Evolutionary conservation across 2,797 vertebrate species (phyloP).

Genomic region (Naso thynnoides): DNA sequence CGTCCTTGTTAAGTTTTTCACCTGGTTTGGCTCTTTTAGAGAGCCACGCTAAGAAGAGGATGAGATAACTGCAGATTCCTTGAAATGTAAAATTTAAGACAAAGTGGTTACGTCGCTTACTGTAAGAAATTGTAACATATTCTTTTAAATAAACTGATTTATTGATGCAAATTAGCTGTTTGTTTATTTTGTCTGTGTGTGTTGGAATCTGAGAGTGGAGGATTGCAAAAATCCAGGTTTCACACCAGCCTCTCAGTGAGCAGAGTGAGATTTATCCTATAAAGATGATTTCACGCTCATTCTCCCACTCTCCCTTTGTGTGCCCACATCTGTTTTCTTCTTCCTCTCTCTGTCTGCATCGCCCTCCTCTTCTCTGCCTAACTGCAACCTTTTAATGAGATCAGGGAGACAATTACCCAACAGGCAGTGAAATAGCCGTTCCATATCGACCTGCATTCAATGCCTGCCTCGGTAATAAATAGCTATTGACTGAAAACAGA

Average conservation of each 20-base stretch:
- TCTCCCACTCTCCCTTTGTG: conserved; percentile 15
- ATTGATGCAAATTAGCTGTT: conserved; percentile 85
- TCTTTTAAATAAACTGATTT: conserved; percentile 99
- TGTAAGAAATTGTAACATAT: conserved; percentile 99
- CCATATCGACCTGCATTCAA: conserved; percentile 63
- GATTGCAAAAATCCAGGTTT: conserved; percentile 1
- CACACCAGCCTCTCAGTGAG: background rate
- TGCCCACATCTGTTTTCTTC: conserved; percentile 29
- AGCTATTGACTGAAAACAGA: conserved; percentile 64
- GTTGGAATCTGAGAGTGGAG: background rate
- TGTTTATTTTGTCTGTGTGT: background rate
- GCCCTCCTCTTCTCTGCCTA: background rate
- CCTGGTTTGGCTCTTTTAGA: conserved; percentile 70
- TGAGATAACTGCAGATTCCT: conserved; percentile 47
- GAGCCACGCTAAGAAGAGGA: conserved; percentile 37
- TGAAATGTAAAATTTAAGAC: conserved; percentile 71
- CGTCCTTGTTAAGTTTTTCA: conserved; percentile 69
- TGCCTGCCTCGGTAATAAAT: conserved; percentile 69
- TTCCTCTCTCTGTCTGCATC: conserved; percentile 8
- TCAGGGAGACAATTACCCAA: conserved; percentile 74
- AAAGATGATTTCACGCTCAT: conserved; percentile 23
- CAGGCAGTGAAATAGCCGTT: conserved; percentile 48
- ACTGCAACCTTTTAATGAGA: conserved; percentile 69
- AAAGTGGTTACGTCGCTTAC: conserved; percentile 88
- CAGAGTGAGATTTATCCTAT: conserved; percentile 17